A percentile compares a stretch with the other conserved stretches of the same genome.
Conservation (phyloP, 2,888 invertebrate species). For the Coelinius sp. region DNA sequence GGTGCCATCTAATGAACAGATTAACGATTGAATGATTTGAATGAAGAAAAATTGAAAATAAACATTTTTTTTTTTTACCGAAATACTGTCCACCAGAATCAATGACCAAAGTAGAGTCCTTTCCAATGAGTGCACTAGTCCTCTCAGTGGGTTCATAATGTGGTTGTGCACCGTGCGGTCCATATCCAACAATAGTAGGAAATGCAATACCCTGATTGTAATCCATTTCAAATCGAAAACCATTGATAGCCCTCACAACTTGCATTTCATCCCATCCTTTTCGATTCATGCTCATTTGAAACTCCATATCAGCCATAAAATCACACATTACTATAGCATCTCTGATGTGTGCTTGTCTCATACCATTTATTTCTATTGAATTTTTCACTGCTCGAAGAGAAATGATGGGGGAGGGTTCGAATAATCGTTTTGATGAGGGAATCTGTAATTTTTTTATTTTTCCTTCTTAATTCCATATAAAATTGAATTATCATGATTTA, state of each 20-base stretch:
- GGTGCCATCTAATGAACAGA: constrained; percentile 88
- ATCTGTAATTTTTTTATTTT: constrained; percentile 52
- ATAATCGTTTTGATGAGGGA: constrained; percentile 74
- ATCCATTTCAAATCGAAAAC: constrained; percentile 81
- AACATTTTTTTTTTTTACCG: constrained; percentile 70
- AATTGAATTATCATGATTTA: constrained; percentile 8
- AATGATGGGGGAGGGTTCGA: constrained; percentile 85
- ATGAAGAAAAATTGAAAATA: background rate
- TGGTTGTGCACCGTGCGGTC: constrained; percentile 88
- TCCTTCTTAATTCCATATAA: no score
- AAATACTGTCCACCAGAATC: constrained; percentile 97
- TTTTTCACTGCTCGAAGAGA: constrained; percentile 92
- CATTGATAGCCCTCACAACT: constrained; percentile 80
- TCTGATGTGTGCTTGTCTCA: constrained; percentile 86
- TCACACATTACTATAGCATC: constrained; percentile 94
- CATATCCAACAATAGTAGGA: constrained; percentile 89
- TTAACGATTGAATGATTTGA: no score
- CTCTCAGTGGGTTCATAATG: constrained; percentile 83
- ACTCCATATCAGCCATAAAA: constrained; percentile 83
- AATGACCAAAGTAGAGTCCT: constrained; percentile 86
- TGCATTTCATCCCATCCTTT: constrained; percentile 80
- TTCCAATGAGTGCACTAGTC: constrained; percentile 80
- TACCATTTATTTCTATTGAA: constrained; percentile 82
- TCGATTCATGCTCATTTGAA: constrained; percentile 65
- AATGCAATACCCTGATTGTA: constrained; percentile 84